Percentiles rank a stretch among this genome's conserved stretches.
Conservation (phyloP, 2,113 vertebrate genomes). For the Emberiza fucata region DNA sequence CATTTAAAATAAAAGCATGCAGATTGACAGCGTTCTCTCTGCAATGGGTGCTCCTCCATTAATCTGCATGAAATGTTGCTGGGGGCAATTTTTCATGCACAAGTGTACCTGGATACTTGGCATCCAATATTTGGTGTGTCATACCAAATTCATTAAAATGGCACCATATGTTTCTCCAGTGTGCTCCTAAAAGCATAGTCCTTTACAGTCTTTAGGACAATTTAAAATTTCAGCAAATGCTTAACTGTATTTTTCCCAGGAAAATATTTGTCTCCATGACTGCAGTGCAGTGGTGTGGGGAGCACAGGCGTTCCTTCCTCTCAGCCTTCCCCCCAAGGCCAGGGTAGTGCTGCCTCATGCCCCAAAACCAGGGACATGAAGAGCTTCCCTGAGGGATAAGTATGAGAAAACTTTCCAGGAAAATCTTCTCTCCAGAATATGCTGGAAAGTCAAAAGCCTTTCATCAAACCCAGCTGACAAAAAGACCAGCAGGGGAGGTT, state of each 20-base stretch:
- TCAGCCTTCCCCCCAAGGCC: neutral
- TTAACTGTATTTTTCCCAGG: neutral
- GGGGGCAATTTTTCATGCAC: neutral
- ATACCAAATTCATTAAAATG: neutral
- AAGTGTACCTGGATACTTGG: neutral
- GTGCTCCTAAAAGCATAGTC: neutral
- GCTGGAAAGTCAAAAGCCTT: neutral
- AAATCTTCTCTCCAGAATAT: neutral
- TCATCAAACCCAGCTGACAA: neutral
- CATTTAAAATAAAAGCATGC: neutral
- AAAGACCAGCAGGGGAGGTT: neutral
- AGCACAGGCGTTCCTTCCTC: neutral
- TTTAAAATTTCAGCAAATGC: neutral
- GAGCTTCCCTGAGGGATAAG: neutral
- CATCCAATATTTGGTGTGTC: neutral
- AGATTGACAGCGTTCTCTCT: neutral
- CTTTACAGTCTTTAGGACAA: neutral
- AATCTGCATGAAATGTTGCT: neutral
- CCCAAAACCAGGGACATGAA: neutral
- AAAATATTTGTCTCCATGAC: neutral
- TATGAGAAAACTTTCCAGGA: neutral
- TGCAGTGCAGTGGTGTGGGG: rapidly evolving
- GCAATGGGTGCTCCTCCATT: neutral
- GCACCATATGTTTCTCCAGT: neutral
- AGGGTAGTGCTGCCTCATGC: neutral